Evolutionary conservation across 1,140 invertebrate genomes (phyloP).

Genomic region (Phortica variegata): DNA sequence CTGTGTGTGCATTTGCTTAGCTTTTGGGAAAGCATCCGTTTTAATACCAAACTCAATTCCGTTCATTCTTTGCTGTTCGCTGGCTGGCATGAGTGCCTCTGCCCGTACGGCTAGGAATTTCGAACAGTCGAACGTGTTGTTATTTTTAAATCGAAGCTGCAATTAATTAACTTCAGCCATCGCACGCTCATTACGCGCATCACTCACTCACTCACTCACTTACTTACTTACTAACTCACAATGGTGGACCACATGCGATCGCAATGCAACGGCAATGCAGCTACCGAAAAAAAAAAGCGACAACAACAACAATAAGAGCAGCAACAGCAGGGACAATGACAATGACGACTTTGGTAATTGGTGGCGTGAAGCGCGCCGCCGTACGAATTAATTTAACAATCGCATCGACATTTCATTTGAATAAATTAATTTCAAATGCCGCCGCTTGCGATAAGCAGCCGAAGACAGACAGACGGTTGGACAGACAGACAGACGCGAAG

Average conservation of each 20-base stretch:
- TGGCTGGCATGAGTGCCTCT: neutral
- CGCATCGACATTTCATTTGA: slow-evolving; percentile 33
- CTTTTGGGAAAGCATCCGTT: too few species aligned
- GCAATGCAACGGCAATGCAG: neutral
- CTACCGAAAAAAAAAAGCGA: neutral
- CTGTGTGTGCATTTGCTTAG: too few species aligned
- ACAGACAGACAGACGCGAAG: neutral
- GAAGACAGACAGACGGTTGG: neutral
- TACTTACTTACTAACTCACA: too few species aligned
- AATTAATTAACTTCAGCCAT: slow-evolving; percentile 53
- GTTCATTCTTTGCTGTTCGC: slow-evolving; percentile 36
- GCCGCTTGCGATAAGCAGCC: neutral
- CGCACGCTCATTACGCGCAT: slow-evolving; percentile 53
- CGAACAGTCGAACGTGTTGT: slow-evolving; percentile 42
- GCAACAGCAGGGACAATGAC: too few species aligned
- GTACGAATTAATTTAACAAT: slow-evolving; percentile 36
- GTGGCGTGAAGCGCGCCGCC: slow-evolving; percentile 39
- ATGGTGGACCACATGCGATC: slow-evolving; percentile 47
- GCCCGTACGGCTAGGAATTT: slow-evolving; percentile 39
- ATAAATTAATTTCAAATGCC: slow-evolving; percentile 44
- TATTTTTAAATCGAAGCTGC: slow-evolving; percentile 53
- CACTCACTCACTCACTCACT: slow-evolving; percentile 45
- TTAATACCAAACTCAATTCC: slow-evolving; percentile 37
- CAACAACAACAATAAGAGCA: slow-evolving; percentile 16
- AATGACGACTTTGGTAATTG: neutral